Evolutionary conservation across 2,888 invertebrate genomes (phyloP).

Genomic region (Drosophila suboccidentalis): DNA sequence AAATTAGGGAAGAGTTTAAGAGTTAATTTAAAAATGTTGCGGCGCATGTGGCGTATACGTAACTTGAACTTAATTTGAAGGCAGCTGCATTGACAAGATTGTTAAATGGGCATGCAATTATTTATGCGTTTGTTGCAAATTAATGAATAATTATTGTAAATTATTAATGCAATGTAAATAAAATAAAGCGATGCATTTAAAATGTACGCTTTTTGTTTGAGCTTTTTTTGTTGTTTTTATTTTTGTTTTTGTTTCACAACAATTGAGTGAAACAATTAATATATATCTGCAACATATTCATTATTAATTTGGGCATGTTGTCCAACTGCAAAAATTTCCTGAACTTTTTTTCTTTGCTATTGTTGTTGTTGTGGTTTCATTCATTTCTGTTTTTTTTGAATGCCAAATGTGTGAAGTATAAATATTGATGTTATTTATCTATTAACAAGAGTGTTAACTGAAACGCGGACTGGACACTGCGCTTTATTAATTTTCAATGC

Average conservation of each 20-base stretch:
- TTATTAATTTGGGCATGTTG: conserved; percentile 54
- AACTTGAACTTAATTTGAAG: conserved; percentile 9
- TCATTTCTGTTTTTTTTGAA: conserved; percentile 54
- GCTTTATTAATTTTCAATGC: conserved; percentile 46
- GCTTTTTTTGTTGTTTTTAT: conserved; percentile 6
- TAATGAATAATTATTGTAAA: conserved; percentile 55
- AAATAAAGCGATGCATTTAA: conserved; percentile 37
- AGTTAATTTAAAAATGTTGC: conserved; percentile 10
- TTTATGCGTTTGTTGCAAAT: conserved; percentile 38
- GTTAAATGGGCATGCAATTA: conserved; percentile 15
- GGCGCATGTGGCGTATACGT: conserved; percentile 20
- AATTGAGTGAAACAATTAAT: conserved; percentile 44
- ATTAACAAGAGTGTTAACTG: conserved; percentile 52
- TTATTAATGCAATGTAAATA: conserved; percentile 33
- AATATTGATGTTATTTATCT: conserved; percentile 65
- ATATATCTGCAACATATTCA: conserved; percentile 37
- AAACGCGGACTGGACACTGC: conserved; percentile 20
- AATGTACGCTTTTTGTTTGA: conserved; percentile 5
- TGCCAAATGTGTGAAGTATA: conserved; percentile 56
- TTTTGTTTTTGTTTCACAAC: conserved; percentile 26
- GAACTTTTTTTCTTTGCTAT: conserved; percentile 5
- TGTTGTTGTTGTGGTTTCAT: conserved; percentile 12
- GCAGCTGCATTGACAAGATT: not conserved
- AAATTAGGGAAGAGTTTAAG: not conserved
- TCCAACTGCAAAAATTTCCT: conserved; percentile 23